Evolutionary conservation across 2,113 vertebrate species (phyloP), one percentile per base, ranked within the genome.

Genomic region (Dascyllus trimaculatus): DNA sequence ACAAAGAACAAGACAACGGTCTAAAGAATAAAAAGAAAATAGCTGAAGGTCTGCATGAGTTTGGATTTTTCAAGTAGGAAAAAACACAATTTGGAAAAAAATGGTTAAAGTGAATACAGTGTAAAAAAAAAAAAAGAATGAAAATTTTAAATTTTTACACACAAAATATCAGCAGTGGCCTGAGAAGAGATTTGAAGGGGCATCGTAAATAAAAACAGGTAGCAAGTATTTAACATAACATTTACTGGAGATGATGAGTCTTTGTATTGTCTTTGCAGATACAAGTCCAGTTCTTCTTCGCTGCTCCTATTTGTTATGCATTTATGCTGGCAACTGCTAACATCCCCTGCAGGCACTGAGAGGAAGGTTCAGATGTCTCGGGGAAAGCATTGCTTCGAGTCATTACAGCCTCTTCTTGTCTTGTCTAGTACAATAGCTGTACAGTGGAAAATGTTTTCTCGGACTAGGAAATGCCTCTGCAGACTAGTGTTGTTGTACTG

Each of bases 331-430:
- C 64, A 59, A 65, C 43, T 59, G 65, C 38, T 59, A 76, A 46
- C 80, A 60, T 71, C 57, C 66, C 82, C 71, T 80, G 60, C 71
- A 71, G 76, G 71, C 76, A 56, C 69, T 1, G 46, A 71, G 81
- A 67, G 49, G 38, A 71, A 24, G 54, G 61, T 71, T 84, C 48
- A 80, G 25, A 83, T 78, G 32, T 70, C 57, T 43, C 43, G 62
- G 65, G 57, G 14, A 21, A 51, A 35, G 40, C 14, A 32, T 25
- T 22, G 63, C 75, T 62, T 14, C 3, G 18, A 78, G 69, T 78
- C 69, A 78, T 69, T 68, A n/a, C 43, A 58, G 35, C 43, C 35
- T 65, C 38, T 35, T 71, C 48, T 79, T 51, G 25, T 74, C 68
- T 77, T 62, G 56, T 72, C 58, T 22, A 0, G n/a, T 40, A 14